Evolutionary conservation across 2,888 invertebrate genomes (phyloP), one percentile per base, ranked within the genome.

Genomic region (Melanostoma scalare): DNA sequence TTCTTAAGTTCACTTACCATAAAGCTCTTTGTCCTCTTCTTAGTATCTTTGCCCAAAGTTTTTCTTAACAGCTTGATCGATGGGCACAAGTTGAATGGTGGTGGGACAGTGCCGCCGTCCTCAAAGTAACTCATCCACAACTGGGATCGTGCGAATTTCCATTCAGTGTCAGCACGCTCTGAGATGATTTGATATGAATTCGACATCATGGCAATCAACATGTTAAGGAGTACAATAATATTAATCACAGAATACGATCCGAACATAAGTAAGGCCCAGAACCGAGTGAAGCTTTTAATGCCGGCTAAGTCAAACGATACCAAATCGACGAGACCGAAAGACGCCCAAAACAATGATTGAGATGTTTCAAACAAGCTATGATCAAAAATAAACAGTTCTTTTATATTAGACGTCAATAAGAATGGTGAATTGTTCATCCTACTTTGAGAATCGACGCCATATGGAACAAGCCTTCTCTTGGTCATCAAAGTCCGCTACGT

Each of bases 171-270:
- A 3, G 98, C 95, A 89, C 98, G 94, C 93, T 98, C 97, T 88
- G 98, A 98, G 88, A 99, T 99, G 85, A 98, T 96, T 92, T 98
- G 98, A 92, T 99, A 99, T 0, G 98, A 99, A 91, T 98, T 99
- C 79, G 98, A 98, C 98, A 99, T 99, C 99, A 99, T 99, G 89
- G 99, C 99, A 90, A 99, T 99, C 48, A 99, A 94, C 95, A 99
- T 97, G 92, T 99, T 99, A 85, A 99, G 94, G 35, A 99, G 93
- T 0, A 99, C 99, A 87, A 99, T 98, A 86, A 99, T 96, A 90
- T 98, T 98, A 91, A 99, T 99, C 84, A 97, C 98, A 74, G 98
- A 98, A 92, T 99, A 99, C 4, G 97, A 97, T 50, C 99, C 99
- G 90, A 99, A 99, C 95, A 99, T 98, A 3, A 99, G 94, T 69